Conservation (phyloP, 2,888 invertebrate genomes). For the Ametastegia equiseti region DNA sequence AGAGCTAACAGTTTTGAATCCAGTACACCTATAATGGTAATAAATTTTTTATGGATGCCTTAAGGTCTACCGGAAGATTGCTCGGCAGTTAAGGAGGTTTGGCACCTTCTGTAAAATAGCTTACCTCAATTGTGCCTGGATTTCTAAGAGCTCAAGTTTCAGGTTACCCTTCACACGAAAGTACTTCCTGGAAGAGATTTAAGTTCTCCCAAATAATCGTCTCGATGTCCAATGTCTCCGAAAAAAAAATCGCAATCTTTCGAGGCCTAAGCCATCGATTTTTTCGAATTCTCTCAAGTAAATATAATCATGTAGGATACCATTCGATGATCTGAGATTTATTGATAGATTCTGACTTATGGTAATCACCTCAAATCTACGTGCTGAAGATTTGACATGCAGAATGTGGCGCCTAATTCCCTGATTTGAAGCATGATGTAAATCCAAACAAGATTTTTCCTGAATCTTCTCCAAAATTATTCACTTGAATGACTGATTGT, state of each 20-base stretch:
- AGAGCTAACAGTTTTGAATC: neutral
- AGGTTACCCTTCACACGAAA: neutral
- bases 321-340: too few species aligned
- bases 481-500: too few species aligned
- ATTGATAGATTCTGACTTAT: too few species aligned
- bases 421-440: neutral
- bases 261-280: neutral
- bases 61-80: neutral
- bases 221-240: neutral
- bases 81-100: neutral
- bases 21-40: neutral
- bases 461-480: neutral
- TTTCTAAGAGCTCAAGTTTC: neutral
- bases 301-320: too few species aligned
- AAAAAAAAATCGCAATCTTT: neutral
- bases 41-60: neutral
- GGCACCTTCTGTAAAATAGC: neutral
- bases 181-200: neutral
- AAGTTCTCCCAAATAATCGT: neutral
- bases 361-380: neutral
- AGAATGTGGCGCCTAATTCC: neutral
- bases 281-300: too few species aligned
- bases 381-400: neutral
- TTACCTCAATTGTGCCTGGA: neutral
- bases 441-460: neutral